A percentile compares a stretch with the other conserved stretches of the same genome.
These are phyloP conservation scores for Sciurus carolinensis DNA, from an alignment of 2,797 vertebrate genomes.

Conservation along the genomic window DNA sequence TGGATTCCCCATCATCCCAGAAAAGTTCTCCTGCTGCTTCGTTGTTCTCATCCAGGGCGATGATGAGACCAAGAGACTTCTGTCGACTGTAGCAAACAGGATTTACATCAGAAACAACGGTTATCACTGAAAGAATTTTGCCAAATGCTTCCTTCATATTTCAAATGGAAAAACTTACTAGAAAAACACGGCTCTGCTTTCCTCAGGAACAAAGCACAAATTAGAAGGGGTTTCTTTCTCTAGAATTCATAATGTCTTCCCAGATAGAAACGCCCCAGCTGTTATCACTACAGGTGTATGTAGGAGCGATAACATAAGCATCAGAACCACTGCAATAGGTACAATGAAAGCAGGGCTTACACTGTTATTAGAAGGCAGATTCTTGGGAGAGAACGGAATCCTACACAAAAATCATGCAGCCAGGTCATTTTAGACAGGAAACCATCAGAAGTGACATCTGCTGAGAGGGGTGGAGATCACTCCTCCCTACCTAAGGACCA, in stretches of 20 bases:
- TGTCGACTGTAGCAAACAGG: constrained; percentile 88
- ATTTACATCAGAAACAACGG: background rate
- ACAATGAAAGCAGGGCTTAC: background rate
- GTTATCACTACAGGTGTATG: background rate
- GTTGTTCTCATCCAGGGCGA: constrained; percentile 92
- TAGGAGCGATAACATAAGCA: background rate
- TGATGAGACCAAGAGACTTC: constrained; percentile 93
- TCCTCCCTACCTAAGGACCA: background rate
- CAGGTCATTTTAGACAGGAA: background rate
- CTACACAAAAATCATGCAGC: background rate
- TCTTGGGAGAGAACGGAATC: background rate
- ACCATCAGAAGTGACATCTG: background rate
- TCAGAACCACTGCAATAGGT: background rate
- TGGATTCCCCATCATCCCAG: constrained; percentile 95
- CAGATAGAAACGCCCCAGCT: background rate
- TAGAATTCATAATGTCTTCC: background rate
- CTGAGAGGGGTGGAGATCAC: too few species aligned
- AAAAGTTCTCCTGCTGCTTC: constrained; percentile 93
- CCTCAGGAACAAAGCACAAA: background rate
- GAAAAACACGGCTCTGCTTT: background rate
- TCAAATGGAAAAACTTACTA: background rate
- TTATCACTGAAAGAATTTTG: background rate
- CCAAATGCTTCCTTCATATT: background rate
- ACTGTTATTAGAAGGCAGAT: background rate
- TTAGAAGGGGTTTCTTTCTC: background rate